Evolutionary conservation across 2,888 invertebrate genomes (phyloP), one percentile per base, ranked within the genome.

Genomic region (Noctuana brunneofusca): DNA sequence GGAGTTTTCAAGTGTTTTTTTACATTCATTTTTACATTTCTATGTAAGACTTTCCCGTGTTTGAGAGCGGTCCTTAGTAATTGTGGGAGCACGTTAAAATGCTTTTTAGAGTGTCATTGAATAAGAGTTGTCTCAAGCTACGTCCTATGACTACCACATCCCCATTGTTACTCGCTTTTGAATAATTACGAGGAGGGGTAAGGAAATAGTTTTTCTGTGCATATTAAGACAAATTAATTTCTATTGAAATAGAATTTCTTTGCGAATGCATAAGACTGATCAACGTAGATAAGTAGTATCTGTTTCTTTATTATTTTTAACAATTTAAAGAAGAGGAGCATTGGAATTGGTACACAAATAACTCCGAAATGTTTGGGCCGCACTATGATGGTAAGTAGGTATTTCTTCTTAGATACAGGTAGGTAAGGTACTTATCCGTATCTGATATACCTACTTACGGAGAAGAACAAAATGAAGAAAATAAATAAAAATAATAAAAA

Each of bases 91-190:
- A 66, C 57, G 65, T 65, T 69, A 69, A 68, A 68, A 69, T 71
- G 66, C 68, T 65, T 69, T 69, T 68, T 64, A 63, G 65, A 70
- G 68, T 69, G 66, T 48, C 48, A 48, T 48, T 48, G 43, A 43
- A 43, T 18, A 65, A 69, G 70, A 66, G 68, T 64, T 65, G 71
- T 69, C 70, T 69, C 68, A 62, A 65, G 55, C 66, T 64, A 65
- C 59, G 58, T 58, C 70, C 65, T 68, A 70, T 71, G n/a, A n/a
- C n/a, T n/a, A 9, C 53, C 49, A 52, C 38, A 58, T 58, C 54
- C 60, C 46, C 48, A 46, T 69, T 71, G 68, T 65, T 69, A 64
- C 66, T 53, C 64, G 66, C 69, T 72, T 38, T 11, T 20, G 38
- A 11, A 18, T 43, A 12, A 43, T 46, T 50, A 27, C 27, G 24